phyloP scores from a whole-genome alignment of 2,797 vertebrate species.

The Xyrichtys novacula region DNA sequence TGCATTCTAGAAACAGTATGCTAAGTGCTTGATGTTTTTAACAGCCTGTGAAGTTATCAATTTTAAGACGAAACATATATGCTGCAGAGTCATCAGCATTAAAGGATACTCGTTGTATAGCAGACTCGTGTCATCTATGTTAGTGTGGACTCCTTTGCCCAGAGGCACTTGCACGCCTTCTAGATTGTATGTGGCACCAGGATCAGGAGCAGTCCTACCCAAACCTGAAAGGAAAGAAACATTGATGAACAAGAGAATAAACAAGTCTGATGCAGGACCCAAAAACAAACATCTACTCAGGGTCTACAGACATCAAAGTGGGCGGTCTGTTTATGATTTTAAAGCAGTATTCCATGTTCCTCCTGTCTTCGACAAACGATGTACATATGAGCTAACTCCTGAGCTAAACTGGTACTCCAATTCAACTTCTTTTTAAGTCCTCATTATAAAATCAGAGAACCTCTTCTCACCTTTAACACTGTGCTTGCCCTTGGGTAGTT shows the following conservation, averaged over 20 bases:
- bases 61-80: no score
- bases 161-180: conserved; percentile 95
- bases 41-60: conserved; percentile 1
- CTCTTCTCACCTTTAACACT: conserved; percentile 94
- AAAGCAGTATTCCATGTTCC: no score
- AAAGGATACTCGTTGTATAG: conserved; percentile 99
- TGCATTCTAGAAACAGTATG: no score
- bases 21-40: no score
- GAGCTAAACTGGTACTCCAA: no score
- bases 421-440: no score
- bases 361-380: no score
- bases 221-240: conserved; percentile 84
- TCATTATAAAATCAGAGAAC: not conserved
- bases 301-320: no score
- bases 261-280: not conserved
- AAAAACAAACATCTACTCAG: not conserved
- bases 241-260: not conserved
- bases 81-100: not conserved
- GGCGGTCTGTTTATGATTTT: no score
- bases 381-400: no score
- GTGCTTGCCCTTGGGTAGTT: conserved; percentile 97
- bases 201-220: conserved; percentile 95
- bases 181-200: conserved; percentile 85
- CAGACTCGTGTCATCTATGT: conserved; percentile 94
- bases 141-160: conserved; percentile 90